A percentile compares a stretch with the other conserved stretches of the same genome.
phyloP scores from a whole-genome alignment of 2,797 vertebrate species.

The Orestias chungarensis region DNA sequence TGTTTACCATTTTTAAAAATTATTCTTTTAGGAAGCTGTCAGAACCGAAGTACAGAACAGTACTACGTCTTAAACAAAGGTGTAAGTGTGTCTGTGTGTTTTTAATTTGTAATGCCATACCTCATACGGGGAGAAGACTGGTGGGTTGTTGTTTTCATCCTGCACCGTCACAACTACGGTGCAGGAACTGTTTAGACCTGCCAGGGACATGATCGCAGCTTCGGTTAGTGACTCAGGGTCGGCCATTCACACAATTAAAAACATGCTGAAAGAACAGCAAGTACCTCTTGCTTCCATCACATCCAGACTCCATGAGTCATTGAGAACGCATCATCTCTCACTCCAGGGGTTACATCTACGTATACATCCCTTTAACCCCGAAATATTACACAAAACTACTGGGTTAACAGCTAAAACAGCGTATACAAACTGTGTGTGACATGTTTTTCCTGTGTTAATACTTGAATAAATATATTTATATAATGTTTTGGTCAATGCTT shows the following conservation, averaged over 20 bases:
- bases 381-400: slow-evolving; percentile 4
- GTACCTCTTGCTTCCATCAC: slow-evolving; percentile 49
- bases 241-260: slow-evolving; percentile 47
- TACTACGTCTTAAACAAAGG: slow-evolving; percentile 1
- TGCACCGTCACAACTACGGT: slow-evolving; percentile 75
- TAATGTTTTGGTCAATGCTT: not conserved
- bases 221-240: slow-evolving; percentile 71
- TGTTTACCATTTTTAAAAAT: slow-evolving; percentile 27
- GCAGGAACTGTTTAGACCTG: slow-evolving; percentile 84
- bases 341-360: slow-evolving; percentile 23
- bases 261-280: slow-evolving; percentile 47
- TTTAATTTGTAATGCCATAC: slow-evolving; percentile 55
- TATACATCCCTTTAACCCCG: slow-evolving; percentile 18
- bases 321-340: slow-evolving; percentile 43
- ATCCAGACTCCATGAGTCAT: slow-evolving; percentile 61
- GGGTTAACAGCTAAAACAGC: slow-evolving; percentile 9
- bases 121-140: slow-evolving; percentile 83
- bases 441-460: not conserved
- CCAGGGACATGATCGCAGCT: slow-evolving; percentile 60
- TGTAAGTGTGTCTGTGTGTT: not conserved
- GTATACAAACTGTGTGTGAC: slow-evolving; percentile 5
- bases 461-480: not conserved
- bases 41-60: slow-evolving; percentile 1
- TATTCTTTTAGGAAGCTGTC: slow-evolving; percentile 26
- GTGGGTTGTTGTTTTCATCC: slow-evolving; percentile 84